phyloP scores from a whole-genome alignment of 1,140 invertebrate genomes.

The Coelopa frigida region DNA sequence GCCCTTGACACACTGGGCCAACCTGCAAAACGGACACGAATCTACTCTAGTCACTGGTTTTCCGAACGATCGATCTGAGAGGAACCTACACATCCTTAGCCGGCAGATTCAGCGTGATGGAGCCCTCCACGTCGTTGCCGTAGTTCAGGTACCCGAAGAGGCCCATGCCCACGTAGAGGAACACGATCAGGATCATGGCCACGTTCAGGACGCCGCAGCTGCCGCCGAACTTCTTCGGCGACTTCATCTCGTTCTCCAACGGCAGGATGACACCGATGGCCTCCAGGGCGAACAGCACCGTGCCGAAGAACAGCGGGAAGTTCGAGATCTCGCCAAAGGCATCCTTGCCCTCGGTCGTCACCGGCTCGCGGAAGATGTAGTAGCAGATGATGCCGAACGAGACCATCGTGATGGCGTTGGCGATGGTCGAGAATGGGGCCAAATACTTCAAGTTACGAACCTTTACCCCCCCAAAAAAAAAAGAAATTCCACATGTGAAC shows the following conservation, averaged over 20 bases:
- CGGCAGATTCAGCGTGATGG: constrained; percentile 60
- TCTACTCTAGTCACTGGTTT: not conserved
- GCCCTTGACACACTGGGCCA: constrained; percentile 63
- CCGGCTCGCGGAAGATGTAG: constrained; percentile 53
- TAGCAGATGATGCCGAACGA: constrained; percentile 65
- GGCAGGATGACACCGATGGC: constrained; percentile 74
- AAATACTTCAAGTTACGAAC: constrained; percentile 63
- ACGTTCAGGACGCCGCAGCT: constrained; percentile 64
- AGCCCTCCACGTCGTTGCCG: constrained; percentile 53
- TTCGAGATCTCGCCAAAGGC: constrained; percentile 47
- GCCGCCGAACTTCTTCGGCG: constrained; percentile 60
- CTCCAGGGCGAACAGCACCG: constrained; percentile 69
- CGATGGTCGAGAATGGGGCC: constrained; percentile 65
- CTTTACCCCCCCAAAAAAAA: constrained; percentile 4
- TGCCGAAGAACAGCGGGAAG: constrained; percentile 64
- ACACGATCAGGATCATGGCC: constrained; percentile 61
- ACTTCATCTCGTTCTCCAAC: constrained; percentile 74
- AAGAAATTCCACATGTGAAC: not conserved
- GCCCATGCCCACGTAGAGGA: constrained; percentile 63
- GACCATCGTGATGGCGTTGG: constrained; percentile 58
- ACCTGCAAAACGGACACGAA: constrained; percentile 39
- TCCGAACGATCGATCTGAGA: not conserved
- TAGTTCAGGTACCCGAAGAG: constrained; percentile 71
- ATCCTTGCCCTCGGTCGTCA: constrained; percentile 47
- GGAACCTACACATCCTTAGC: constrained; percentile 48